These are phyloP conservation scores for Rhopalosiphum maidis DNA, from an alignment of 1,140 invertebrate species.

Conservation along the genomic window DNA sequence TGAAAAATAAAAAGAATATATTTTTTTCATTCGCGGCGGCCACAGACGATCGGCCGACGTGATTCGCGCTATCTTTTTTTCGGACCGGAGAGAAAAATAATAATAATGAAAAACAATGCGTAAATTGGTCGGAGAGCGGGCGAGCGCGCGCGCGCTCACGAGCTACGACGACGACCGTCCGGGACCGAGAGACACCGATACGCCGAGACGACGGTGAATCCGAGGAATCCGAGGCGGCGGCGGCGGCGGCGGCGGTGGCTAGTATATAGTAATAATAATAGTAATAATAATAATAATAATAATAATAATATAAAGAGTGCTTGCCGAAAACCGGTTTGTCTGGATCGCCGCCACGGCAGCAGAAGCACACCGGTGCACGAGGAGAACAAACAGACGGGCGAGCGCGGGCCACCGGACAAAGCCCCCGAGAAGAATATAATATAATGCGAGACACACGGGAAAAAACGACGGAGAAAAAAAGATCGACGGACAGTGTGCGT, in stretches of 20 bases:
- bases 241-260: not conserved
- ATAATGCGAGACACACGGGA: slow-evolving; percentile 14
- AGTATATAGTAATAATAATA: not conserved
- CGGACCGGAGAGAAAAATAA: not conserved
- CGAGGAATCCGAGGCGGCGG: slow-evolving; percentile 31
- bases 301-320: slow-evolving; percentile 19
- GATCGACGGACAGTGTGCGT: not conserved
- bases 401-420: slow-evolving; percentile 50
- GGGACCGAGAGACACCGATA: not conserved
- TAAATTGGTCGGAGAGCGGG: slow-evolving; percentile 5
- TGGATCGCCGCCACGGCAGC: slow-evolving; percentile 31
- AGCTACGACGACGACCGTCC: not conserved
- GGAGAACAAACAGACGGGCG: slow-evolving; percentile 41
- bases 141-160: not conserved
- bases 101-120: not conserved
- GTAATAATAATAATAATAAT: not conserved
- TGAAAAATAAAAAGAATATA: not conserved
- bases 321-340: slow-evolving; percentile 49
- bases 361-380: slow-evolving; percentile 11
- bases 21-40: not conserved
- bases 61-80: slow-evolving; percentile 36
- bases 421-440: slow-evolving; percentile 41
- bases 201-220: slow-evolving; percentile 16
- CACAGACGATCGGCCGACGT: slow-evolving; percentile 11
- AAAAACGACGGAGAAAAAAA: slow-evolving; percentile 28